Percentiles rank a stretch among this genome's conserved stretches.
Conservation (phyloP, 2,113 vertebrate genomes). For the Syngnathus scovelli region DNA sequence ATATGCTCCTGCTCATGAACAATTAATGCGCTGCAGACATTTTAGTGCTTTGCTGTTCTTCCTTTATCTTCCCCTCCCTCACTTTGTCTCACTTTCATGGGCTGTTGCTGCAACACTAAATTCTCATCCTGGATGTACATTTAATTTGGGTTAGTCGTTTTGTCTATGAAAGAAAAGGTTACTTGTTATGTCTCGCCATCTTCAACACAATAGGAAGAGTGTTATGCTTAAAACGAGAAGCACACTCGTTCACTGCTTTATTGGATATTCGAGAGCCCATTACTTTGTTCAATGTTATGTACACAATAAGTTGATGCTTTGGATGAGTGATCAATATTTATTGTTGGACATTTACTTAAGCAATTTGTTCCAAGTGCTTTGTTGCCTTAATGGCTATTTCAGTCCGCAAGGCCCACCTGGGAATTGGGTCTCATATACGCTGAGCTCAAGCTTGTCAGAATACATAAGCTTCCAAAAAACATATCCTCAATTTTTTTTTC, state of each 20-base stretch:
- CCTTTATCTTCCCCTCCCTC: constrained; percentile 54
- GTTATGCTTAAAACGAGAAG: not conserved
- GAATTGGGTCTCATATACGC: constrained; percentile 48
- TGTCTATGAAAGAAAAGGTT: constrained; percentile 17
- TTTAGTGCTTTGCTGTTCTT: constrained; percentile 42
- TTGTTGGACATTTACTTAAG: constrained; percentile 56
- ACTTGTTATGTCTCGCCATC: constrained; percentile 11
- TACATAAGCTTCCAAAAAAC: constrained; percentile 52
- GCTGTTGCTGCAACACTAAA: constrained; percentile 38
- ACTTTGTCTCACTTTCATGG: constrained; percentile 48
- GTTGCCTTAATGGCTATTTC: constrained; percentile 32
- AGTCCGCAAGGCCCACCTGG: constrained; percentile 38
- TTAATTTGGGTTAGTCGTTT: constrained; percentile 50
- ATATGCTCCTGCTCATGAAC: constrained; percentile 68
- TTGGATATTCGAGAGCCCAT: not conserved
- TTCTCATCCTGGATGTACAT: constrained; percentile 26
- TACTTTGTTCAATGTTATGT: constrained; percentile 18
- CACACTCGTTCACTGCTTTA: too few relatives aligned
- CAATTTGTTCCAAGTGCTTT: constrained; percentile 59
- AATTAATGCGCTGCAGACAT: constrained; percentile 69
- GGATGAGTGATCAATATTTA: constrained; percentile 57
- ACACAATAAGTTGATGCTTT: constrained; percentile 35
- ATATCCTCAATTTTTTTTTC: constrained; percentile 18
- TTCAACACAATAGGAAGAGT: constrained; percentile 6
- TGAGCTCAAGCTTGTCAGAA: constrained; percentile 43